These are phyloP conservation scores for Diadumene lineata DNA, from an alignment of 92 coral and sea anemone genomes.

Conservation along the genomic window DNA sequence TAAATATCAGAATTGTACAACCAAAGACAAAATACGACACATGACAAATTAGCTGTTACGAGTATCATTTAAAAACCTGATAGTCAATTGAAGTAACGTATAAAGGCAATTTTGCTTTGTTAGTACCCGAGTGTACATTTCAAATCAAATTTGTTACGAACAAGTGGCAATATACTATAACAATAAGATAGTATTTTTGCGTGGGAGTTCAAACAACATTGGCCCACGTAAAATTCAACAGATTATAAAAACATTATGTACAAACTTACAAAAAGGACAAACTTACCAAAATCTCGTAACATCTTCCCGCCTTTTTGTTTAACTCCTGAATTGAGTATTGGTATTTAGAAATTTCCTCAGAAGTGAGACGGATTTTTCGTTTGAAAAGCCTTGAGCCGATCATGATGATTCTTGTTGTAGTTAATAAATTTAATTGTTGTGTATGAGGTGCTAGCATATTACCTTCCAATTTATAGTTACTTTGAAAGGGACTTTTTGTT, in stretches of 20 bases:
- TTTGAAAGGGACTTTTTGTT: background rate
- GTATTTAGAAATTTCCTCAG: background rate
- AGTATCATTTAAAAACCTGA: too few species aligned
- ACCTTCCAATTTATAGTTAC: background rate
- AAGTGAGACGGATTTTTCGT: background rate
- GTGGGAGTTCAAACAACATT: background rate
- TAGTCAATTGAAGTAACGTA: too few species aligned
- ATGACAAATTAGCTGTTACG: too few species aligned
- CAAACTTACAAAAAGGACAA: background rate
- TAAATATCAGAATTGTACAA: too few species aligned
- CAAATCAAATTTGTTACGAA: background rate
- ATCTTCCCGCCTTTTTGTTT: background rate
- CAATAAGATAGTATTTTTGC: too few species aligned
- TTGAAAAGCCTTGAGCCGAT: background rate
- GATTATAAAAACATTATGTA: too few species aligned
- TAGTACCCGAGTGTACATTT: background rate
- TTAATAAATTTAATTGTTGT: too few species aligned
- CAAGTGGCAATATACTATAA: background rate
- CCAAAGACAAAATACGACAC: too few species aligned
- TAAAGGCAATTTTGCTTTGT: too few species aligned
- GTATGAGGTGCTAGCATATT: background rate
- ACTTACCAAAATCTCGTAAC: conserved; percentile 3
- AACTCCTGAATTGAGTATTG: background rate
- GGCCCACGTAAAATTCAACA: conserved; percentile 5
- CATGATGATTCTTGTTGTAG: background rate